phyloP scores from a whole-genome alignment of 1,140 invertebrate genomes.

The Cataglyphis hispanica region DNA sequence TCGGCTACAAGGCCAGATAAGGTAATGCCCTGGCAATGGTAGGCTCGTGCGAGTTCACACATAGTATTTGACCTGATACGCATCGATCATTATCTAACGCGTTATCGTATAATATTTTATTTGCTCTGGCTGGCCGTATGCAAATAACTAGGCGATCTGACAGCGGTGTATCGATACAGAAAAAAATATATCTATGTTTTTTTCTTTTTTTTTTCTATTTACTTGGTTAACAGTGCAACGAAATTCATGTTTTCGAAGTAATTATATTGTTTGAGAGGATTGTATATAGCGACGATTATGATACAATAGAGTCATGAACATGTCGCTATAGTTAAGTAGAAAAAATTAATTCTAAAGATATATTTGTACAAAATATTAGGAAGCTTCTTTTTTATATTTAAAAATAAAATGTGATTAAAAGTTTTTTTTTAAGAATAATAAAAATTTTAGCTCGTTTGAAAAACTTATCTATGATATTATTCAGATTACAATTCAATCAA shows the following conservation, averaged over 20 bases:
- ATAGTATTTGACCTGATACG: constrained; percentile 68
- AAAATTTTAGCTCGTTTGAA: not conserved
- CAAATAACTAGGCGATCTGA: constrained; percentile 67
- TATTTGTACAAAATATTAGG: not conserved
- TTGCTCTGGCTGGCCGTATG: constrained; percentile 69
- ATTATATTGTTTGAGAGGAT: constrained; percentile 11
- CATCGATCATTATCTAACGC: constrained; percentile 70
- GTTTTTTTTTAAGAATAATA: not conserved
- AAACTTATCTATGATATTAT: not conserved
- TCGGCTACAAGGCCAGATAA: constrained; percentile 73
- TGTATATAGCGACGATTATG: not conserved
- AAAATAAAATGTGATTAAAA: not conserved
- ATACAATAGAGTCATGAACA: not conserved
- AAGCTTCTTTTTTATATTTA: not conserved
- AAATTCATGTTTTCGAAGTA: constrained; percentile 13
- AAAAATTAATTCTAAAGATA: not conserved
- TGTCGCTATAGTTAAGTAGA: not conserved
- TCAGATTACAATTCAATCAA: not conserved
- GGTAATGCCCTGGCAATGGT: constrained; percentile 69
- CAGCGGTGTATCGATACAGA: constrained; percentile 16
- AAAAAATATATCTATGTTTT: constrained; percentile 10
- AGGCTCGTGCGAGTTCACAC: constrained; percentile 72
- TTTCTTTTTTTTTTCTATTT: constrained; percentile 28
- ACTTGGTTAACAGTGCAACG: constrained; percentile 17
- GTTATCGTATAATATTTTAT: constrained; percentile 76